Conservation (phyloP, 2,113 vertebrate genomes). For the Spermophilus dauricus region DNA sequence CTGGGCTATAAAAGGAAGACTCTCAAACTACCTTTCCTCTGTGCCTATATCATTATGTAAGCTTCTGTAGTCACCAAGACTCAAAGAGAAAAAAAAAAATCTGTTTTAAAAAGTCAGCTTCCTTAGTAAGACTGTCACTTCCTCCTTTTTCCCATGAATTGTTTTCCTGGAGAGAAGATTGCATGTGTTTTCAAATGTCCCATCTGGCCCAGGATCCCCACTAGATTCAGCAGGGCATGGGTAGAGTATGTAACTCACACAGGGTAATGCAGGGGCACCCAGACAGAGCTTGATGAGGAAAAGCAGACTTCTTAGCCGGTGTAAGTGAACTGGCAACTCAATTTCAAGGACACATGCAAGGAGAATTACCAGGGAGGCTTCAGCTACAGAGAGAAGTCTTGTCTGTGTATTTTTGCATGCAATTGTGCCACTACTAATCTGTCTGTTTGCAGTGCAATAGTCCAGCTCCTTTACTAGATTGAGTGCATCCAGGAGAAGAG, state of each 20-base stretch:
- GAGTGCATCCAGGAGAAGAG: conserved; percentile 52
- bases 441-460: conserved; percentile 69
- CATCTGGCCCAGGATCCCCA: background rate
- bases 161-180: background rate
- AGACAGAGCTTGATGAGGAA: conserved; percentile 44
- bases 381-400: conserved; percentile 22
- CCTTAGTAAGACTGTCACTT: conserved; percentile 60
- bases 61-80: background rate
- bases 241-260: background rate
- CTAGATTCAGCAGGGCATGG: background rate
- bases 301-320: conserved; percentile 63
- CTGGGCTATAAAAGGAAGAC: background rate
- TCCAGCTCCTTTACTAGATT: conserved; percentile 63
- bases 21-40: background rate
- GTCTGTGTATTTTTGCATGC: conserved; percentile 79
- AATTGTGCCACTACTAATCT: conserved; percentile 80
- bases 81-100: background rate
- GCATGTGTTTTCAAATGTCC: conserved; percentile 5
- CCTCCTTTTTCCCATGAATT: conserved; percentile 25
- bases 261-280: background rate
- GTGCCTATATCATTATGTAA: background rate
- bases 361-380: conserved; percentile 68
- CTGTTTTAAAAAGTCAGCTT: conserved; percentile 40
- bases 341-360: conserved; percentile 59
- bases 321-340: conserved; percentile 64